phyloP scores from a whole-genome alignment of 2,113 vertebrate species.

The Toxotes chatareus region DNA sequence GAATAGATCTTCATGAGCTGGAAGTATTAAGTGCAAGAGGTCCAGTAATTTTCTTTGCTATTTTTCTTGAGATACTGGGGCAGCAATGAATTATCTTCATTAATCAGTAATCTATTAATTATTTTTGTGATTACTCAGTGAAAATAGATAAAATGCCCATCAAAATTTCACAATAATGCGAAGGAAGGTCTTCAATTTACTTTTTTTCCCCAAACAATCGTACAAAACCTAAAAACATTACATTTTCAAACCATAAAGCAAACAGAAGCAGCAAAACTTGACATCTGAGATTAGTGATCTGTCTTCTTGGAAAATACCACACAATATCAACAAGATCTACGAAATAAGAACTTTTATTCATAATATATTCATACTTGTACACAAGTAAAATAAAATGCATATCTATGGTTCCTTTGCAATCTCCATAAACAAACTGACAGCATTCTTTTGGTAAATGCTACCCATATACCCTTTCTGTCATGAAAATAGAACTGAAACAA shows the following conservation, averaged over 20 bases:
- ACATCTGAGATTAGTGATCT: not conserved
- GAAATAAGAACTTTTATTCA: constrained; percentile 91
- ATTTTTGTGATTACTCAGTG: not conserved
- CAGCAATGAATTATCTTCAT: not conserved
- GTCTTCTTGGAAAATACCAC: constrained; percentile 43
- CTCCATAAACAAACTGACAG: constrained; percentile 86
- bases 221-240: not conserved
- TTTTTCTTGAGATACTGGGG: not conserved
- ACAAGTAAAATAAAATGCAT: constrained; percentile 99
- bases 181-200: too few relatives aligned
- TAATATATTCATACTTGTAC: constrained; percentile 96
- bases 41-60: not conserved
- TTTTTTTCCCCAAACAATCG: too few relatives aligned
- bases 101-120: not conserved
- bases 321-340: constrained; percentile 68
- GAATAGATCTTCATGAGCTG: not conserved
- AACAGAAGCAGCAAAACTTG: not conserved
- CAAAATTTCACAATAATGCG: not conserved
- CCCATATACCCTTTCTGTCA: constrained; percentile 87
- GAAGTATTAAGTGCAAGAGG: too few relatives aligned
- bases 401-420: constrained; percentile 93
- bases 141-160: not conserved
- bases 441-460: constrained; percentile 92
- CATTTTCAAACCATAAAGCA: not conserved
- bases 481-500: constrained; percentile 83